phyloP scores from a whole-genome alignment of 2,888 invertebrate species.

The Orthosia gothica region DNA sequence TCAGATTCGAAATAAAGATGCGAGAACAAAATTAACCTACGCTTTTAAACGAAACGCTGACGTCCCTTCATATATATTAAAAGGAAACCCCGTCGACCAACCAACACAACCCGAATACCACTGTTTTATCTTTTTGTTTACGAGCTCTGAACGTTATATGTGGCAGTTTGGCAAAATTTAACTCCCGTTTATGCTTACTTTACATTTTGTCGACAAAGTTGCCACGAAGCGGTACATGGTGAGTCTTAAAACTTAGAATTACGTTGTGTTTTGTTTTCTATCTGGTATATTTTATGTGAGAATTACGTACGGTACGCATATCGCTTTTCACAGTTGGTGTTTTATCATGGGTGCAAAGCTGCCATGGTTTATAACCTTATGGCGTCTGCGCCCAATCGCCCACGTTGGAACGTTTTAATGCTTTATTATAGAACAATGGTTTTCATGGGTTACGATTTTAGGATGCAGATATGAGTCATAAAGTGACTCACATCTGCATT shows the following conservation, averaged over 20 bases:
- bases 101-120: slow-evolving; percentile 55
- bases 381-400: slow-evolving; percentile 22
- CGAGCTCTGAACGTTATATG: slow-evolving; percentile 73
- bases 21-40: slow-evolving; percentile 45
- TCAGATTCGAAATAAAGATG: slow-evolving; percentile 37
- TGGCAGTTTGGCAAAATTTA: slow-evolving; percentile 77
- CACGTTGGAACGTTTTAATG: slow-evolving; percentile 11
- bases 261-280: slow-evolving; percentile 60
- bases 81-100: slow-evolving; percentile 51
- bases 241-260: slow-evolving; percentile 63
- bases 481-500: neutral
- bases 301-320: slow-evolving; percentile 45
- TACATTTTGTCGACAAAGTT: slow-evolving; percentile 72
- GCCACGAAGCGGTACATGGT: slow-evolving; percentile 53
- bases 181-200: slow-evolving; percentile 75
- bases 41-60: slow-evolving; percentile 24
- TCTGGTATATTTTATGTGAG: slow-evolving; percentile 50
- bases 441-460: slow-evolving; percentile 1
- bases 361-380: slow-evolving; percentile 44
- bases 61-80: slow-evolving; percentile 39
- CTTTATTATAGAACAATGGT: slow-evolving; percentile 1
- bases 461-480: neutral
- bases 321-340: slow-evolving; percentile 37
- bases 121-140: slow-evolving; percentile 77
- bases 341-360: slow-evolving; percentile 52